Percentiles rank a stretch among this genome's conserved stretches.
Conservation (phyloP, 1,140 invertebrate species). For the Phocides pigmalion region DNA sequence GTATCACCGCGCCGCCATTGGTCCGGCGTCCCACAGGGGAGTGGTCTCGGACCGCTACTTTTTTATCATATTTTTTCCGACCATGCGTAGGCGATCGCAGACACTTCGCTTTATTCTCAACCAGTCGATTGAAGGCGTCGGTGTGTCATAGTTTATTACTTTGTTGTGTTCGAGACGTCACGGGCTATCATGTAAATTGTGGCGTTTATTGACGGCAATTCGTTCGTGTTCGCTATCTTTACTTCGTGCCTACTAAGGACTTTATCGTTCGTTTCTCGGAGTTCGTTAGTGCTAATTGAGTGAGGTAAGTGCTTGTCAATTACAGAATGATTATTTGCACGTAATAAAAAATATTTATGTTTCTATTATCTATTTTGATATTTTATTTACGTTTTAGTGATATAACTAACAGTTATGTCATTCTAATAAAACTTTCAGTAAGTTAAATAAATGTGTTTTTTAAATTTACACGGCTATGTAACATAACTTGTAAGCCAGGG, state of each 20-base stretch:
- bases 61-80: constrained; percentile 71
- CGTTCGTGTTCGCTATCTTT: constrained; percentile 57
- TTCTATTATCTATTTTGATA: constrained; percentile 21
- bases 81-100: constrained; percentile 69
- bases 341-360: constrained; percentile 37
- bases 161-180: constrained; percentile 65
- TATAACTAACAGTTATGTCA: constrained; percentile 6
- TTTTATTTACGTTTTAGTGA: constrained; percentile 27
- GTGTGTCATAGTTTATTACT: constrained; percentile 80
- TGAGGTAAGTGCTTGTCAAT: constrained; percentile 55
- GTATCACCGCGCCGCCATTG: constrained; percentile 64
- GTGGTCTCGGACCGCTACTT: constrained; percentile 70
- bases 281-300: constrained; percentile 46
- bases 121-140: constrained; percentile 77
- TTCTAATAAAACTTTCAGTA: not conserved
- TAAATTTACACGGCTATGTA: too few relatives aligned
- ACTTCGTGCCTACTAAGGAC: constrained; percentile 63
- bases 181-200: constrained; percentile 70
- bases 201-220: constrained; percentile 64
- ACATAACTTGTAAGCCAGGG: too few relatives aligned
- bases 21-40: constrained; percentile 65
- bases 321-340: constrained; percentile 39
- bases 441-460: too few relatives aligned
- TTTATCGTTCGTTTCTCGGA: constrained; percentile 48
- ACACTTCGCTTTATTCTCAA: constrained; percentile 70